phyloP scores from a whole-genome alignment of 2,113 vertebrate species.

The Ovis canadensis region DNA sequence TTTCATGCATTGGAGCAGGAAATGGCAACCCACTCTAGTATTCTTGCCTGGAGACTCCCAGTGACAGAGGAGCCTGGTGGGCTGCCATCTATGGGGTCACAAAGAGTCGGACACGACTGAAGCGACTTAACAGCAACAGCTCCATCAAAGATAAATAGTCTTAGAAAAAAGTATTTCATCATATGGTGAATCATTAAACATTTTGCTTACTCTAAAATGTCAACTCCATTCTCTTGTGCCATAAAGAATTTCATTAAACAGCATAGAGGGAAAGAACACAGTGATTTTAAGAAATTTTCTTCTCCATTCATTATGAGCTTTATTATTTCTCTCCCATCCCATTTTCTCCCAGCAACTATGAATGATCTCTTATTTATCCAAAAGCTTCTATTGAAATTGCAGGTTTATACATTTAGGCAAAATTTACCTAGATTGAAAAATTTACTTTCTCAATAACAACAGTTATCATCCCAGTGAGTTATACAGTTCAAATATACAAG shows the following conservation, averaged over 20 bases:
- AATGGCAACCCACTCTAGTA: no score
- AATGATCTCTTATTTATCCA: background rate
- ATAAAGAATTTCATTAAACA: conserved; percentile 38
- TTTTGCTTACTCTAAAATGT: conserved; percentile 40
- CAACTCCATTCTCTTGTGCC: background rate
- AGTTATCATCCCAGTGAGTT: background rate
- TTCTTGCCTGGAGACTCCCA: no score
- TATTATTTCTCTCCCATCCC: background rate
- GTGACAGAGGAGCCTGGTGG: no score
- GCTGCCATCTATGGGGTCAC: no score
- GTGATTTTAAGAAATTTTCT: background rate
- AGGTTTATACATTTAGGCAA: background rate
- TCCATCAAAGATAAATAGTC: background rate
- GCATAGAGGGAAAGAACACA: background rate
- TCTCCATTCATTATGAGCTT: background rate
- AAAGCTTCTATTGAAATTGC: background rate
- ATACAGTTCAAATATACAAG: background rate
- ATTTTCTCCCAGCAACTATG: background rate
- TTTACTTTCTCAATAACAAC: background rate
- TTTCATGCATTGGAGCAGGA: no score
- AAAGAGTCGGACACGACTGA: no score
- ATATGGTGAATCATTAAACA: background rate
- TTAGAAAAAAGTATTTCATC: background rate
- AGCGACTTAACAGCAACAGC: no score
- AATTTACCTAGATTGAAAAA: background rate